phyloP scores from a whole-genome alignment of 2,888 invertebrate genomes.

The Xestoiulus laeticollis region DNA sequence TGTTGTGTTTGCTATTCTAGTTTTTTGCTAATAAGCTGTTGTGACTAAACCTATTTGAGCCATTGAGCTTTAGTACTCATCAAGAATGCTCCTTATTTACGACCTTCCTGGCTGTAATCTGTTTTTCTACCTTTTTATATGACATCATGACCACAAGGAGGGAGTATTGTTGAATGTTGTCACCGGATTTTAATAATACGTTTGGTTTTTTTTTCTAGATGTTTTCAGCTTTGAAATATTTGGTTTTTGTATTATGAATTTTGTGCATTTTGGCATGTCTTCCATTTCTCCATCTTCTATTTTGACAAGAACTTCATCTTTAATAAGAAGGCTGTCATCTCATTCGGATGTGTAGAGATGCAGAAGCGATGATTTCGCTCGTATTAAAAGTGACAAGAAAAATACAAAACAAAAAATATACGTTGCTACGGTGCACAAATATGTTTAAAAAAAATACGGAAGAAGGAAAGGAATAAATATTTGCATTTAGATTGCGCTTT shows the following conservation, averaged over 20 bases:
- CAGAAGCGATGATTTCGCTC: neutral
- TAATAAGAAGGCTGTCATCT: constrained; percentile 7
- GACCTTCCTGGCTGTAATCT: too few relatives aligned
- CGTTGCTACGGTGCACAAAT: neutral
- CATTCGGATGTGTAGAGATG: neutral
- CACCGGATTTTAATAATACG: neutral
- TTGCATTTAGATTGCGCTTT: constrained; percentile 16
- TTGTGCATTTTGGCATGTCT: too few relatives aligned
- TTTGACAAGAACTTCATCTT: constrained; percentile 20
- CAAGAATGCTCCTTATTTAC: too few relatives aligned
- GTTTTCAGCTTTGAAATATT: neutral
- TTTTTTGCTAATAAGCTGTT: too few relatives aligned
- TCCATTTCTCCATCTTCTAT: neutral
- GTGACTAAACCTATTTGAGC: too few relatives aligned
- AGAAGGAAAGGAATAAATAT: neutral
- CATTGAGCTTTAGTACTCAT: too few relatives aligned
- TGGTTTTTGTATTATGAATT: neutral
- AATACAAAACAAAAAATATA: constrained; percentile 20
- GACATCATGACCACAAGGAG: neutral
- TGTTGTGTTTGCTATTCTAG: too few relatives aligned
- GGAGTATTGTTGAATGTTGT: neutral
- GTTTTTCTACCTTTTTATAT: too few relatives aligned
- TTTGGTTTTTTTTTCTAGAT: neutral
- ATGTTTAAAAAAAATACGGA: neutral
- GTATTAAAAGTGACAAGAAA: constrained; percentile 30